Evolutionary conservation across 2,888 invertebrate genomes (phyloP), one percentile per base, ranked within the genome.

Genomic region (Halictus quadricinctus): DNA sequence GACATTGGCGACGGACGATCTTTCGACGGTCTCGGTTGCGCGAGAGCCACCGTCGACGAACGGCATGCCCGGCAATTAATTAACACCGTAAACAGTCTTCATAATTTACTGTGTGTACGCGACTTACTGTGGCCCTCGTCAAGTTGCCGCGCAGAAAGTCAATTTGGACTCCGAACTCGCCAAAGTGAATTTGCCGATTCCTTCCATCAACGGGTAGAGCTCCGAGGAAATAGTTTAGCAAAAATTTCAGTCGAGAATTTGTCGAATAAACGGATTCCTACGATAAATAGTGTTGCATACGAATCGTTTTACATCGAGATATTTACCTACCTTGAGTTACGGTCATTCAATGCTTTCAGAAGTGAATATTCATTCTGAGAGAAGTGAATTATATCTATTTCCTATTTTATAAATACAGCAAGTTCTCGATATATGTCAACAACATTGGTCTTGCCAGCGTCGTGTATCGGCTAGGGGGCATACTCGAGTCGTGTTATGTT

Each of bases 1-100:
- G 15, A 66, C 66, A 66, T 66, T 8, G 66, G 15, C 66, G 66
- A 36, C 66, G 60, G 66, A 36, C 66, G 60, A 60, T 60, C 25
- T 25, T 13, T 25, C 25, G 60, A 25, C 60, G 60, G 60, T 13
- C 15, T 15, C 25, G 13, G 25, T 2, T 2, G 25, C 25, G 2
- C 25, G 25, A 25, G 25, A 13, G 1, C 25, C 60, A 25, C 13
- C 60, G 60, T 21, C 54, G 54, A 54, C 25, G 12, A 10, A 10
- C 13, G 0, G 25, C 13, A 25, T 25, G 60, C 60, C 60, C 54
- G 21, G 54, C 25, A 60, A 60, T 60, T 60, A 60, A 60, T 60
- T 60, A 60, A 60, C 54, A 54, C 54, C 10, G 54, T 54, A 54
- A 54, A 54, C 54, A n/a, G 54, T 54, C 54, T n/a, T n/a, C 21